A percentile compares a stretch with the other conserved stretches of the same genome.
Conservation (phyloP, 2,113 vertebrate genomes). For the Chionomys nivalis region DNA sequence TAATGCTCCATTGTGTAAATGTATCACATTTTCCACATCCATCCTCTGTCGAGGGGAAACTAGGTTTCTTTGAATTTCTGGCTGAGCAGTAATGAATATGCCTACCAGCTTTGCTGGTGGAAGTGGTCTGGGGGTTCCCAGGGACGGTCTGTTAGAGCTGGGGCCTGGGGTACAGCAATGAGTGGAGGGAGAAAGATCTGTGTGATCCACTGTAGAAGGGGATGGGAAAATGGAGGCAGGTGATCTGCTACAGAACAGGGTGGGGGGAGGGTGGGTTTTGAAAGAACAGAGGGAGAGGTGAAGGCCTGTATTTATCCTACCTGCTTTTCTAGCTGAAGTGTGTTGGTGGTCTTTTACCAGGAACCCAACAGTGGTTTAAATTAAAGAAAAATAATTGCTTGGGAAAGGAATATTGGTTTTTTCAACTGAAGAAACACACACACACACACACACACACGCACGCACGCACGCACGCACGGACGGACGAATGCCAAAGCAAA, state of each 20-base stretch:
- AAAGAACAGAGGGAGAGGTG: neutral
- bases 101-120: neutral
- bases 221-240: too few species aligned
- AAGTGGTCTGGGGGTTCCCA: neutral
- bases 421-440: neutral
- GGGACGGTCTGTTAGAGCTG: neutral
- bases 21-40: neutral
- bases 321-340: neutral
- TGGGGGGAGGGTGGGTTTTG: neutral
- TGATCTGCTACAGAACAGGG: neutral
- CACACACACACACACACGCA: neutral
- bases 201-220: neutral
- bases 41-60: neutral
- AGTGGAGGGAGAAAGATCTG: neutral
- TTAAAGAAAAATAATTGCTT: slow-evolving; percentile 16
- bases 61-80: neutral
- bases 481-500: neutral
- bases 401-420: slow-evolving; percentile 20
- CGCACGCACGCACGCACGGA: accelerated
- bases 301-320: neutral
- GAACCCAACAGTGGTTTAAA: neutral
- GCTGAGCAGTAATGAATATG: neutral
- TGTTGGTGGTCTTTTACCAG: neutral
- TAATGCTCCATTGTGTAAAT: neutral
- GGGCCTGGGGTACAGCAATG: neutral